Evolutionary conservation across 2,113 vertebrate species (phyloP).

Genomic region (Phyllostomus discolor): DNA sequence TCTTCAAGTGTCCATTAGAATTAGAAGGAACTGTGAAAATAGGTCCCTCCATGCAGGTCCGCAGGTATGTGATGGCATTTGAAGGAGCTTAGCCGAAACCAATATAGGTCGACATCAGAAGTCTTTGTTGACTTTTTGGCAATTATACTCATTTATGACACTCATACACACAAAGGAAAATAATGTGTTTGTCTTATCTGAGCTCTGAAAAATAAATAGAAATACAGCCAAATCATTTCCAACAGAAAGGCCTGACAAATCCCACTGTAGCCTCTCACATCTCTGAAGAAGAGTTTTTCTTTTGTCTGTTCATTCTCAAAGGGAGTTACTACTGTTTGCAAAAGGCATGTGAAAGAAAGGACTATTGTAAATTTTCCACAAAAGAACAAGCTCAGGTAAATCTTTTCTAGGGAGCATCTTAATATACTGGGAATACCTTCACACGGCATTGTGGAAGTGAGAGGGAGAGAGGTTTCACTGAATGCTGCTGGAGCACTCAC

Average conservation of each 20-base stretch:
- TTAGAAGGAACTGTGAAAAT: conserved; percentile 68
- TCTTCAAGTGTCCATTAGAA: conserved; percentile 66
- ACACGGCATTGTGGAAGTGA: neutral
- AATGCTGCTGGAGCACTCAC: neutral
- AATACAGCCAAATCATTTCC: neutral
- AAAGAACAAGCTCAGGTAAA: neutral
- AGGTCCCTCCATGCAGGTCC: neutral
- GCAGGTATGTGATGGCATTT: neutral
- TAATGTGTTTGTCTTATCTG: neutral
- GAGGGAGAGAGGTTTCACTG: neutral
- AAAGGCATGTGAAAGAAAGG: neutral
- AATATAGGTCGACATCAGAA: neutral
- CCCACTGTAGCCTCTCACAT: neutral
- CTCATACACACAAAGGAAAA: neutral
- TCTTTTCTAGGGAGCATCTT: neutral
- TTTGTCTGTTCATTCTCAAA: neutral
- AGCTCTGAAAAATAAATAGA: neutral
- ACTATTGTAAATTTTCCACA: neutral
- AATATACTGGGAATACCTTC: neutral
- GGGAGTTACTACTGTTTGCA: neutral
- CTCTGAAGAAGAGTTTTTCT: neutral
- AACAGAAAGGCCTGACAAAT: neutral
- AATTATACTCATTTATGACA: conserved; percentile 21
- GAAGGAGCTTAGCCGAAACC: neutral
- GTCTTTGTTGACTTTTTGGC: conserved; percentile 13